Percentiles rank a stretch among this genome's conserved stretches.
Conservation (phyloP, 2,888 invertebrate genomes). For the Hirtodrosophila duncani region DNA sequence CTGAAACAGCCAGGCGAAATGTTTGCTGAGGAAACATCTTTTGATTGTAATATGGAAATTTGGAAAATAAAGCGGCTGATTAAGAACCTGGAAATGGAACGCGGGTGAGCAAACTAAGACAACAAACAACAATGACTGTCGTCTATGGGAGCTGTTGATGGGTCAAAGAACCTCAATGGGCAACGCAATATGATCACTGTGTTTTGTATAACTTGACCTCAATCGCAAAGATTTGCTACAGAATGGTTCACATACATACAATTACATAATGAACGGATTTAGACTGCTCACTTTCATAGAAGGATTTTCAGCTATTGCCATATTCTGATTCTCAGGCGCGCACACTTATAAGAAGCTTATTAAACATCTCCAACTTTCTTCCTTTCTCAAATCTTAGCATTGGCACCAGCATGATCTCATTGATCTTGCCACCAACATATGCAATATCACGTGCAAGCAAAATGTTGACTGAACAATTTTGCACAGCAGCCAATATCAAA, state of each 20-base stretch:
- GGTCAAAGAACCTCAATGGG: too few relatives aligned
- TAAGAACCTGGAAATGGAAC: conserved; percentile 99
- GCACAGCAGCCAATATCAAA: conserved; percentile 99
- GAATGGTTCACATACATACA: too few relatives aligned
- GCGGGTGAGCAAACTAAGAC: conserved; percentile 95
- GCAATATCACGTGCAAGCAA: conserved; percentile 99
- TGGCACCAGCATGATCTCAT: conserved; percentile 99
- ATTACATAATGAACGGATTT: too few relatives aligned
- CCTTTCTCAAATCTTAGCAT: conserved; percentile 83
- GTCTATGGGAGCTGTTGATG: too few relatives aligned
- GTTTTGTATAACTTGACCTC: too few relatives aligned
- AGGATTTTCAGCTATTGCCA: neutral
- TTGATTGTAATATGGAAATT: conserved; percentile 99
- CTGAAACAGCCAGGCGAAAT: conserved; percentile 80
- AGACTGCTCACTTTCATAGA: too few relatives aligned
- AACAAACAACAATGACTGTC: too few relatives aligned
- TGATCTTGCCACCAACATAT: conserved; percentile 99
- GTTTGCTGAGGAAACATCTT: conserved; percentile 94
- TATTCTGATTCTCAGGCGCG: too few relatives aligned
- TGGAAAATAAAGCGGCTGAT: conserved; percentile 99
- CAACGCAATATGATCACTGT: too few relatives aligned
- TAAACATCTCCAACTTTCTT: neutral
- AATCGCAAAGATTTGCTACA: too few relatives aligned
- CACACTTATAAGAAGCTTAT: too few relatives aligned
- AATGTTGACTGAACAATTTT: conserved; percentile 99